Evolutionary conservation across 2,888 invertebrate genomes (phyloP).

Genomic region (Blera fallax): DNA sequence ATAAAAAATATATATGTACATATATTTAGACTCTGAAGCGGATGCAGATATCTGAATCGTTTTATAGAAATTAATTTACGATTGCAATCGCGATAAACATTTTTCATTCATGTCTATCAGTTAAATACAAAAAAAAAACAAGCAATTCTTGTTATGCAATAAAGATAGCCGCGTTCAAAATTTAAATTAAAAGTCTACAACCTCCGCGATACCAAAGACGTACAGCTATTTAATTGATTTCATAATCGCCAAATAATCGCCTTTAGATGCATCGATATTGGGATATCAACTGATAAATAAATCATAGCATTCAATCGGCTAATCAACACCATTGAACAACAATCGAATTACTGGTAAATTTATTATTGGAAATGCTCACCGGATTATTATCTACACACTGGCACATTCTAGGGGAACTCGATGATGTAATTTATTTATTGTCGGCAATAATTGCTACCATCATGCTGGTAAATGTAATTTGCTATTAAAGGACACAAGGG

Average conservation of each 20-base stretch:
- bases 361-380: constrained; percentile 9
- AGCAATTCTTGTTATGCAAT: not conserved
- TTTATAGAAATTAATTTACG: too few species aligned
- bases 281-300: constrained; percentile 9
- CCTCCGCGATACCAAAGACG: not conserved
- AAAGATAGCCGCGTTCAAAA: not conserved
- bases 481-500: not conserved
- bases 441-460: not conserved
- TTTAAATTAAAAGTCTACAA: not conserved
- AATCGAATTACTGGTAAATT: constrained; percentile 23
- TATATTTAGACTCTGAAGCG: too few species aligned
- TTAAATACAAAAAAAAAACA: too few species aligned
- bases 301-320: constrained; percentile 20
- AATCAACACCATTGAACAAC: constrained; percentile 29
- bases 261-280: not conserved
- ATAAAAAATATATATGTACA: too few species aligned
- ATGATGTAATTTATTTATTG: constrained; percentile 16
- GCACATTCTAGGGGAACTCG: not conserved
- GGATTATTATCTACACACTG: constrained; percentile 6
- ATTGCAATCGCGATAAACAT: too few species aligned
- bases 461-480: not conserved
- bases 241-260: not conserved
- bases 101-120: too few species aligned
- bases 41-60: too few species aligned
- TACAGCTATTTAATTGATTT: not conserved